Base-by-base conservation (phyloP, 2,888 invertebrate species). In the Xylophagus ater region DNA sequence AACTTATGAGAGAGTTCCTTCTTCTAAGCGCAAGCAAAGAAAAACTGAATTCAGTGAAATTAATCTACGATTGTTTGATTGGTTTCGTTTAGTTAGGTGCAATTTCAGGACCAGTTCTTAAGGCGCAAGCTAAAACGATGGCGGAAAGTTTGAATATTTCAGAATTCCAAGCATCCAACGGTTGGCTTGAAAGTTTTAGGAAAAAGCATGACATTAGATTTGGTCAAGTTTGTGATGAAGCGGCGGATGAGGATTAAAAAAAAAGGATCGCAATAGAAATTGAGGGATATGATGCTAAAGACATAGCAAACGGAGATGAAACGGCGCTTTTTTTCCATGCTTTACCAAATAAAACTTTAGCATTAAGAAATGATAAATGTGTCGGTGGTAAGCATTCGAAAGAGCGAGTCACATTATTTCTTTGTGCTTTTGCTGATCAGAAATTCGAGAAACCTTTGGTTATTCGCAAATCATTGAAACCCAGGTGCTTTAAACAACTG, bases 301-400 rank as follows among this genome's bases (percentile, higher is more conserved):
- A 45, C 19, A 45, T 44, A 13, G 37, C 24, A 4, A 45, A 44
- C 29, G 34, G 38, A 4, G 52, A 53, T 46, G 55, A 55, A 47
- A 53, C 47, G 30, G 51, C 47, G 4, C 38, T 55, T 20, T 54
- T 52, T 46, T 55, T 52, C 39, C 41, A 49, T 34, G 48, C 47
- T 20, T 42, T 54, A 35, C 53, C 53, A 15, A 40, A 51, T 29
- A 55, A 56, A 51, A 55, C 50, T 9, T 31, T 52, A 23, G 42
- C 48, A 9, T 43, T 52, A 6, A 53, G 50, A 49, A 40, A 34
- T 29, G 51, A 53, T 33, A 48, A 48, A 42, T 56, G 50, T 38
- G 13, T 34, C 12, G 52, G 50, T 32, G 54, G 52, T n/a, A 53
- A 53, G 44, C 19, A 49, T 15, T 43, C 46, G 3, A 56, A 54